Percentiles rank a stretch among this genome's conserved stretches.
phyloP scores from a whole-genome alignment of 1,140 invertebrate species.

The Linepithema humile region DNA sequence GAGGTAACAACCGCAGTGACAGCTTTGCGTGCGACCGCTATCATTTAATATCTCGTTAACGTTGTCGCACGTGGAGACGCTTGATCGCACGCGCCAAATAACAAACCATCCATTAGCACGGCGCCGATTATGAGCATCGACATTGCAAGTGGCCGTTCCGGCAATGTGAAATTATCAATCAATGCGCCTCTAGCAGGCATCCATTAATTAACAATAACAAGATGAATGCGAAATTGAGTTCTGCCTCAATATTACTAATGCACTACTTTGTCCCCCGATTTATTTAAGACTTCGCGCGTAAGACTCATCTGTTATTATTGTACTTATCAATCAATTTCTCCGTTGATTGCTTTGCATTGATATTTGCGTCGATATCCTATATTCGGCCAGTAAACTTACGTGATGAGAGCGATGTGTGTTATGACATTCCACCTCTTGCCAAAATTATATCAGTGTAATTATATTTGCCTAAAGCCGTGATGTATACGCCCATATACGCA shows the following conservation, averaged over 20 bases:
- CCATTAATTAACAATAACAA: slow-evolving; percentile 68
- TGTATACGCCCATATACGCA: background rate
- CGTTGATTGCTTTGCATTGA: background rate
- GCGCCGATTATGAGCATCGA: slow-evolving; percentile 61
- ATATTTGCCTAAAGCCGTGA: background rate
- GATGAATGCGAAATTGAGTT: slow-evolving; percentile 47
- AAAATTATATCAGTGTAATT: slow-evolving; percentile 4
- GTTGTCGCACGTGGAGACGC: slow-evolving; percentile 45
- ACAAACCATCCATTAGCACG: slow-evolving; percentile 69
- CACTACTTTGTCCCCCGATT: slow-evolving; percentile 1
- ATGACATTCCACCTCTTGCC: background rate
- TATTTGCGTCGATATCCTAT: no score
- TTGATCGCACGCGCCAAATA: slow-evolving; percentile 62
- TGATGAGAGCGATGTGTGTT: slow-evolving; percentile 13
- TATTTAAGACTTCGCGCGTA: background rate
- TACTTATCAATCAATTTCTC: slow-evolving; percentile 13
- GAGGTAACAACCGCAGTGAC: slow-evolving; percentile 42
- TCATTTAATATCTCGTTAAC: slow-evolving; percentile 65
- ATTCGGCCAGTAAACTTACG: no score
- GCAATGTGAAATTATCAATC: slow-evolving; percentile 70
- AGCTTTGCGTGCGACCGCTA: slow-evolving; percentile 51
- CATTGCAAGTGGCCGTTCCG: slow-evolving; percentile 22
- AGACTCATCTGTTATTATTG: background rate
- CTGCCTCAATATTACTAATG: background rate
- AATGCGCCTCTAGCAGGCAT: slow-evolving; percentile 12